Conservation (phyloP, 2,797 vertebrate genomes). For the Ptychobarbus kaznakovi region DNA sequence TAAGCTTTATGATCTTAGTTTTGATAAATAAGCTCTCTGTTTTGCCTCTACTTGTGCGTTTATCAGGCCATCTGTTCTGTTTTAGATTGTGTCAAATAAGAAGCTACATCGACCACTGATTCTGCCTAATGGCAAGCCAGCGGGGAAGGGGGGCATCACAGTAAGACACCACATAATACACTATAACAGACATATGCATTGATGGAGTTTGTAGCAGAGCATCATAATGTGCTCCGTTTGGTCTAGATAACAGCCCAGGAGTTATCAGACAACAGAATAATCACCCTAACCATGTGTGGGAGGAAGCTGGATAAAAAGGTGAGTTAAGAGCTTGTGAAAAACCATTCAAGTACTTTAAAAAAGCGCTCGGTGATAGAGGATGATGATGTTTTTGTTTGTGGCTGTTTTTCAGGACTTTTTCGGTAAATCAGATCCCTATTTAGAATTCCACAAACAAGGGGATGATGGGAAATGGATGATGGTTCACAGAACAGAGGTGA, state of each 20-base stretch:
- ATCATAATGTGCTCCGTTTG: slow-evolving; percentile 34
- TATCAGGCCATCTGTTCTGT: slow-evolving; percentile 42
- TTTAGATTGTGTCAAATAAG: slow-evolving; percentile 97
- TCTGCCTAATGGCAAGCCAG: slow-evolving; percentile 93
- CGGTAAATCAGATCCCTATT: slow-evolving; percentile 96
- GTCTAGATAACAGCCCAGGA: slow-evolving; percentile 94
- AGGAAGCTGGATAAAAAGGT: slow-evolving; percentile 99
- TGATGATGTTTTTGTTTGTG: slow-evolving; percentile 28
- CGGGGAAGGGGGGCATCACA: slow-evolving; percentile 93
- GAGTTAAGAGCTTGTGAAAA: slow-evolving; percentile 47
- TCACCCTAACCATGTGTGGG: slow-evolving; percentile 92
- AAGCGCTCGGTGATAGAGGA: not conserved
- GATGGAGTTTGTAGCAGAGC: slow-evolving; percentile 51
- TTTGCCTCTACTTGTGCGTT: slow-evolving; percentile 4
- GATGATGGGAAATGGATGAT: slow-evolving; percentile 98
- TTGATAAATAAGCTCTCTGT: slow-evolving; percentile 21
- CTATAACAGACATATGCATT: slow-evolving; percentile 46
- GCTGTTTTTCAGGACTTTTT: slow-evolving; percentile 88
- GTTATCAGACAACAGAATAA: slow-evolving; percentile 97
- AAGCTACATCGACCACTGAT: slow-evolving; percentile 90
- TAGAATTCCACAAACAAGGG: slow-evolving; percentile 95
- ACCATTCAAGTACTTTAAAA: slow-evolving; percentile 24
- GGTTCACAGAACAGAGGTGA: slow-evolving; percentile 88
- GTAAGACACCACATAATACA: slow-evolving; percentile 70
- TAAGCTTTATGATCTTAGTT: not conserved